phyloP scores from a whole-genome alignment of 2,888 invertebrate species.

The Apoda limacodes region DNA sequence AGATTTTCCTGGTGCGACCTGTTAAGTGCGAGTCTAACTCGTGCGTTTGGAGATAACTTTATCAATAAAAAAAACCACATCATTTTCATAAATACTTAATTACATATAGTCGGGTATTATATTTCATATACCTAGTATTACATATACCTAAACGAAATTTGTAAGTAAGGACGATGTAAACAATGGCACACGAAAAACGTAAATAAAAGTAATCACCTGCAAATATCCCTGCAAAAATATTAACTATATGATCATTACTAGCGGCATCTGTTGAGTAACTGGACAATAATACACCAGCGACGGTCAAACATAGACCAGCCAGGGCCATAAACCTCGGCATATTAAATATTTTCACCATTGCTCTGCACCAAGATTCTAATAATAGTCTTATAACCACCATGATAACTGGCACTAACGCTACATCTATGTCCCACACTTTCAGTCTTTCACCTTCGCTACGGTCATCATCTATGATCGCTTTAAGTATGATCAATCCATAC shows the following conservation, averaged over 20 bases:
- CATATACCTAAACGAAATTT: no score
- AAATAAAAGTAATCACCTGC: constrained; percentile 49
- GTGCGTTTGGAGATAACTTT: no score
- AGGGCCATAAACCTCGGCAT: constrained; percentile 71
- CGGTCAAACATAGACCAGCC: constrained; percentile 68
- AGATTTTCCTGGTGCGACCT: no score
- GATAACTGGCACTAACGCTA: constrained; percentile 71
- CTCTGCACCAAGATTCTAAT: constrained; percentile 70
- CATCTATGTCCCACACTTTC: constrained; percentile 69
- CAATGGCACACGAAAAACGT: constrained; percentile 14
- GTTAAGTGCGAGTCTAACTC: no score
- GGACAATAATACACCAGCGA: constrained; percentile 66
- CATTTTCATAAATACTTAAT: no score
- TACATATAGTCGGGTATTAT: no score
- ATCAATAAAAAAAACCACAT: no score
- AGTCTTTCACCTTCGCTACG: constrained; percentile 44
- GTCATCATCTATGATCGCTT: constrained; percentile 57
- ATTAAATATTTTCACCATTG: constrained; percentile 65
- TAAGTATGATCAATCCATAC: constrained; percentile 67
- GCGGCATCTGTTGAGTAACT: constrained; percentile 57
- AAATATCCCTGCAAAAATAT: constrained; percentile 62
- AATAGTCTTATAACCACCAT: constrained; percentile 68
- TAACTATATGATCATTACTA: constrained; percentile 55
- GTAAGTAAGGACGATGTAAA: no score
- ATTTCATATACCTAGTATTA: no score